Percentiles rank a stretch among this genome's conserved stretches.
Conservation (phyloP, 2,113 vertebrate genomes). For the Chitala chitala region DNA sequence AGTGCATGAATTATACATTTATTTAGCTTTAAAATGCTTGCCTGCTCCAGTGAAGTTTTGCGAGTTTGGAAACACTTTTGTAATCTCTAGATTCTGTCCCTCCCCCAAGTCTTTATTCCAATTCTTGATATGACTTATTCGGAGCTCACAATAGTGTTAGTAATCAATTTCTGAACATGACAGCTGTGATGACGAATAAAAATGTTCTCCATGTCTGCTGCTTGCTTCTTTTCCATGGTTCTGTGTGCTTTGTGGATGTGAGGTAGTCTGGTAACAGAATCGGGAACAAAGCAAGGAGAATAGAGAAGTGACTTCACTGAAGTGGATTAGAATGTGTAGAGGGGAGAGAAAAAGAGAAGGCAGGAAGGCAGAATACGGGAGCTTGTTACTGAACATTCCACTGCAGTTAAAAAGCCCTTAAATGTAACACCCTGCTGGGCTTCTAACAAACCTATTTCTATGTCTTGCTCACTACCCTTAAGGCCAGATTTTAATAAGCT, state of each 20-base stretch:
- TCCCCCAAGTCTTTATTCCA: background rate
- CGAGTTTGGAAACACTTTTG: too few species aligned
- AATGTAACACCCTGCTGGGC: background rate
- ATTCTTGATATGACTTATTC: slow-evolving; percentile 7
- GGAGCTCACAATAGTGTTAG: background rate
- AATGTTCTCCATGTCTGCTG: slow-evolving; percentile 4
- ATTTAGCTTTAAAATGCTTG: too few species aligned
- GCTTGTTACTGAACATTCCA: background rate
- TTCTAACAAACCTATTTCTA: background rate
- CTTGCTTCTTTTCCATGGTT: background rate
- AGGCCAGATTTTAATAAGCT: background rate
- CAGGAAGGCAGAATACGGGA: background rate
- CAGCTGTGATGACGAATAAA: slow-evolving; percentile 8
- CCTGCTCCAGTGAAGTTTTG: too few species aligned
- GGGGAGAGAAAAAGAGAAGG: background rate
- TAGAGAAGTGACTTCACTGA: background rate
- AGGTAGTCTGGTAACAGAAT: background rate
- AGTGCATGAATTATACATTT: background rate
- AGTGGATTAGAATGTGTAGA: too few species aligned
- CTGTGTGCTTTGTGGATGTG: background rate
- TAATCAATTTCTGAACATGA: background rate
- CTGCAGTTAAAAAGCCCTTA: background rate
- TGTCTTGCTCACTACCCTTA: background rate
- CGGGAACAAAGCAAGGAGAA: background rate
- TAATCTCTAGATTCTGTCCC: too few species aligned